phyloP scores from a whole-genome alignment of 2,888 invertebrate species.

The Apotomis capreana region DNA sequence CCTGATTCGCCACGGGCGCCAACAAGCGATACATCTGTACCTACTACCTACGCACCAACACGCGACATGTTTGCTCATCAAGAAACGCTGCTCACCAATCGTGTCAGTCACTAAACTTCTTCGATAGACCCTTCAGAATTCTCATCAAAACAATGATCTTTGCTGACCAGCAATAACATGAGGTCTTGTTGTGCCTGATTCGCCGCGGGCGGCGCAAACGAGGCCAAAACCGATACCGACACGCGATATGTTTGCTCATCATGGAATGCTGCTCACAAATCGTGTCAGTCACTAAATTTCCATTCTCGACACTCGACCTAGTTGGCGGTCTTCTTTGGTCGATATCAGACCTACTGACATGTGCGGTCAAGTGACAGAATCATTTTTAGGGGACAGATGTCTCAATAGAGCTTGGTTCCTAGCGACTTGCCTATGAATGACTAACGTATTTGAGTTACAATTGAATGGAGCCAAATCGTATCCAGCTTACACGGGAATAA shows the following conservation, averaged over 20 bases:
- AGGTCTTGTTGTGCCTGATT: conserved; percentile 17
- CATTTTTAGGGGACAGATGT: background rate
- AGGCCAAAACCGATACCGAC: conserved; percentile 11
- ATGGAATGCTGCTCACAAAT: conserved; percentile 39
- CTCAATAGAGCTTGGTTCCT: too few species aligned
- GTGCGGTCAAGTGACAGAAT: background rate
- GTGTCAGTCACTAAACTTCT: conserved; percentile 35
- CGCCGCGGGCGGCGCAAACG: conserved; percentile 17
- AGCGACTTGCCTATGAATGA: too few species aligned
- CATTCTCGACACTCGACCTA: conserved; percentile 34
- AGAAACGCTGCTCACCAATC: conserved; percentile 37
- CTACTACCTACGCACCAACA: conserved; percentile 17
- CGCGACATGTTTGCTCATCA: conserved; percentile 23
- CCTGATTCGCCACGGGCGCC: conserved; percentile 25
- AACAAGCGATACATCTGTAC: background rate
- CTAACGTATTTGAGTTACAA: too few species aligned
- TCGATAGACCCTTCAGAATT: too few species aligned
- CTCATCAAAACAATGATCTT: background rate
- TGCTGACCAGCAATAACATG: conserved; percentile 24
- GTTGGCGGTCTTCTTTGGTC: conserved; percentile 33
- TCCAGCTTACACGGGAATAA: too few species aligned
- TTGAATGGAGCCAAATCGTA: too few species aligned
- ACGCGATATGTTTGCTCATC: conserved; percentile 26
- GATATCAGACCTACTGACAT: conserved; percentile 27
- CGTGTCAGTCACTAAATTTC: conserved; percentile 37